Evolutionary conservation across 2,797 vertebrate species (phyloP), one percentile per base, ranked within the genome.

Genomic region (Orestias chungarensis): DNA sequence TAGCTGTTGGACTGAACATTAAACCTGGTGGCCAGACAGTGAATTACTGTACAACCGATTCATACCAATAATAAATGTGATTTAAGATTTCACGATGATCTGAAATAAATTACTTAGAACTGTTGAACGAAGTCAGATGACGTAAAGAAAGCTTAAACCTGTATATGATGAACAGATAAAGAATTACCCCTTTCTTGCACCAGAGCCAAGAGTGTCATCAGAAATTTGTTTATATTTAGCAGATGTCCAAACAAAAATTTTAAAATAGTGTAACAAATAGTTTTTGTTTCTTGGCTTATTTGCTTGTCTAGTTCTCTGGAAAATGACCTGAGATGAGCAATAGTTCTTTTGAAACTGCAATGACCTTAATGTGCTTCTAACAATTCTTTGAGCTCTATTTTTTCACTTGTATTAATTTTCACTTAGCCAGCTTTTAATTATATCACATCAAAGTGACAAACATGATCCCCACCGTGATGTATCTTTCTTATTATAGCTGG

Each of bases 381-480:
- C 33, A 12, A 23, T 59, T 35, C 31, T 35, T 38, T n/a, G 33
- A 38, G 18, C 12, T 59, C 18, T 23, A 11, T 33, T 20, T 35
- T 18, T 59, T 59, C 29, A 35, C 29, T 20, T 35, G 31, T 33
- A 35, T 35, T 35, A 8, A 59, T 59, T 59, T 59, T 59, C 18
- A 23, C 7, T 59, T 59, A 31, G 17, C 3, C 55, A 59, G 3
- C 42, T 47, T 50, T 29, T 42, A 52, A 64, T 31, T 54, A n/a
- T 43, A 62, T 31, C 49, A n/a, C 27, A 68, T 62, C 7, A 38
- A 38, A 42, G 52, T 76, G 31, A 44, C 6, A 23, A 44, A 59
- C 54, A 64, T 17, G 15, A 27, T 66, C 17, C n/a, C 64, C 14
- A 44, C 35, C 68, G 68, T 54, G 68, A 49, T 52, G n/a, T 73